A percentile compares a stretch with the other conserved stretches of the same genome.
phyloP scores from a whole-genome alignment of 2,888 invertebrate genomes.

The Caenorhabditis imperialis region DNA sequence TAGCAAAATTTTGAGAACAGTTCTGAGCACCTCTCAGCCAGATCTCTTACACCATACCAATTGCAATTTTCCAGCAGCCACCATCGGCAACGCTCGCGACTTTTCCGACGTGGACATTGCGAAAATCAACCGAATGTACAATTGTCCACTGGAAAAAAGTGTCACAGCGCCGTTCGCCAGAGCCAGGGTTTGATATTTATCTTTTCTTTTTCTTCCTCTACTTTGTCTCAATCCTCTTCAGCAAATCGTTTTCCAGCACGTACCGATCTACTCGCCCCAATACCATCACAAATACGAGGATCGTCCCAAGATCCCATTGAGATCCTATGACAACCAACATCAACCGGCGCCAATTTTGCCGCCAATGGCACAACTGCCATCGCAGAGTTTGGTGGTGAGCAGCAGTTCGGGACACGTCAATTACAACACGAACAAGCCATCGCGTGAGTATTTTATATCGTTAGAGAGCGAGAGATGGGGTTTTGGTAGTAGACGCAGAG shows the following conservation, averaged over 20 bases:
- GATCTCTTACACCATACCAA: no score
- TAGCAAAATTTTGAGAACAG: no score
- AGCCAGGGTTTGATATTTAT: slow-evolving; percentile 54
- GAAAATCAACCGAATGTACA: slow-evolving; percentile 78
- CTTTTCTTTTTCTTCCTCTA: no score
- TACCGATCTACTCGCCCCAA: slow-evolving; percentile 57
- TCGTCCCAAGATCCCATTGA: slow-evolving; percentile 56
- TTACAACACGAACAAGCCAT: slow-evolving; percentile 36
- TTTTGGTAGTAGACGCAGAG: slow-evolving; percentile 1
- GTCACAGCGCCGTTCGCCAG: slow-evolving; percentile 65
- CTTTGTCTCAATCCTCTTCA: not conserved
- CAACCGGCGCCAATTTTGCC: slow-evolving; percentile 35
- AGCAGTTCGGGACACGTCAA: slow-evolving; percentile 45
- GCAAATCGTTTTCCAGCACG: slow-evolving; percentile 47
- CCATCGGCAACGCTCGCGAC: slow-evolving; percentile 76
- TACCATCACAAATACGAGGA: slow-evolving; percentile 61
- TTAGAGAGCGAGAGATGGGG: no score
- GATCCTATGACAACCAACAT: slow-evolving; percentile 48
- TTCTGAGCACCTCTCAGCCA: no score
- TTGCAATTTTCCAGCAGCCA: slow-evolving; percentile 65
- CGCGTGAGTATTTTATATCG: slow-evolving; percentile 20
- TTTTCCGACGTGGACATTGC: slow-evolving; percentile 77
- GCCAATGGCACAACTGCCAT: slow-evolving; percentile 36
- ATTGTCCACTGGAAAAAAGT: slow-evolving; percentile 68
- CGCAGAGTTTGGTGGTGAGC: slow-evolving; percentile 39